phyloP scores from a whole-genome alignment of 1,140 invertebrate genomes.

The Myzus persicae region DNA sequence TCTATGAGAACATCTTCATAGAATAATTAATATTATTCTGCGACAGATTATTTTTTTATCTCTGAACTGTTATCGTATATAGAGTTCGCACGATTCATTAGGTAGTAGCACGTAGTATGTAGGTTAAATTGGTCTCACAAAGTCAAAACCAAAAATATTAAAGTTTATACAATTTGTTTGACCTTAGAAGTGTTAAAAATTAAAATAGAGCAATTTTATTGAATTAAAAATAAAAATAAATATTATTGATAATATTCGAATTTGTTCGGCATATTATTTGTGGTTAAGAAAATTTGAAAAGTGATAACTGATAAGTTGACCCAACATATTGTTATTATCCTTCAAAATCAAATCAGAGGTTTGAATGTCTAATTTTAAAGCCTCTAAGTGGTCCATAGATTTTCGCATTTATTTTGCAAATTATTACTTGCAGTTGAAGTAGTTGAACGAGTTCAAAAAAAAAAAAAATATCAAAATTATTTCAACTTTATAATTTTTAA shows the following conservation, averaged over 20 bases:
- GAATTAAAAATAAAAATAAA: not conserved
- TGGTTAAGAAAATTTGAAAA: not conserved
- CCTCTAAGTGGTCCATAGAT: not conserved
- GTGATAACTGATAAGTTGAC: constrained; percentile 7
- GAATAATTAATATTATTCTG: too few species aligned
- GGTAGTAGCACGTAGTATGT: too few species aligned
- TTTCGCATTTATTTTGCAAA: not conserved
- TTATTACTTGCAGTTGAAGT: not conserved
- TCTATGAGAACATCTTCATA: too few species aligned
- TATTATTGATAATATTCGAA: not conserved
- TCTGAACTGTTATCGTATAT: too few species aligned
- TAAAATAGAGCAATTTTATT: not conserved
- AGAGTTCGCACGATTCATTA: too few species aligned
- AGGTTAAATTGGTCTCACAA: too few species aligned
- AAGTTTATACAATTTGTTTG: too few species aligned
- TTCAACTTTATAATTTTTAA: not conserved
- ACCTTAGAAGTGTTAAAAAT: too few species aligned
- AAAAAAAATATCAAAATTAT: not conserved
- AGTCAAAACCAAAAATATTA: too few species aligned
- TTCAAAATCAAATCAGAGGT: constrained; percentile 6
- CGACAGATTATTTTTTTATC: too few species aligned
- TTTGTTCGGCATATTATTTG: not conserved
- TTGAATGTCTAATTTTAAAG: constrained; percentile 9
- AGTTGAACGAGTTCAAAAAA: not conserved
- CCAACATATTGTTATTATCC: constrained; percentile 15